Percentiles rank a stretch among this genome's conserved stretches.
phyloP scores from a whole-genome alignment of 2,888 invertebrate species.

The Hydroisotoma schaefferi region DNA sequence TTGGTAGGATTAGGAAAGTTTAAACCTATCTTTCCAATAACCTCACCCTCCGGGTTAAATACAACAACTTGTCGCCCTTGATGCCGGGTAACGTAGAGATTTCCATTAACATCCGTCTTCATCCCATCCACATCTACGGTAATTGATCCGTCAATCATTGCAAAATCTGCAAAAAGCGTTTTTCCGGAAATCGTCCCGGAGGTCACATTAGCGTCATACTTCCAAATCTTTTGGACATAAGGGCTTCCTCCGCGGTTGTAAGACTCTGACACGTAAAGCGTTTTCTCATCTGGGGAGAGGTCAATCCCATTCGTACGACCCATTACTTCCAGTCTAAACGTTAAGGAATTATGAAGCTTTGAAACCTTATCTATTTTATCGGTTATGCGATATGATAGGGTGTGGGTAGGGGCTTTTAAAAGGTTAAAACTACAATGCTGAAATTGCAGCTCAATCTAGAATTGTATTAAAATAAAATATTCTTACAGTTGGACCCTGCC shows the following conservation, averaged over 20 bases:
- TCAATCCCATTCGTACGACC: conserved; percentile 45
- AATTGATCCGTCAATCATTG: conserved; percentile 17
- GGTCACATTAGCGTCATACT: conserved; percentile 26
- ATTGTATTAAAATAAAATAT: too few relatives aligned
- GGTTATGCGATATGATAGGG: too few relatives aligned
- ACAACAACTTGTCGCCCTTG: conserved; percentile 34
- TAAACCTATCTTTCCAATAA: conserved; percentile 31
- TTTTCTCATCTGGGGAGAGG: conserved; percentile 35
- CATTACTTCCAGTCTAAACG: conserved; percentile 35
- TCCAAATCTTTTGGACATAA: conserved; percentile 38
- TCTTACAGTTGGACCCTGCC: conserved; percentile 13
- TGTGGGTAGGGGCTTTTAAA: too few relatives aligned
- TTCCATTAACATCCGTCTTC: conserved; percentile 34
- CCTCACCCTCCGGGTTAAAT: conserved; percentile 21
- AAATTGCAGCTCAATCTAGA: too few relatives aligned
- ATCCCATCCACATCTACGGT: conserved; percentile 37
- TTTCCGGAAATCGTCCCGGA: conserved; percentile 29
- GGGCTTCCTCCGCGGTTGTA: conserved; percentile 32
- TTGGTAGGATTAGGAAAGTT: conserved; percentile 42
- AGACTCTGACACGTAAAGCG: conserved; percentile 38
- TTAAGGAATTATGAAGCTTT: too few relatives aligned
- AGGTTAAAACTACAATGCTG: too few relatives aligned
- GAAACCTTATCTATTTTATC: too few relatives aligned
- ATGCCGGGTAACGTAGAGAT: conserved; percentile 37
- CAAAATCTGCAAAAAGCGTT: conserved; percentile 38